A percentile compares a stretch with the other conserved stretches of the same genome.
Conservation (phyloP, 2,113 vertebrate genomes). For the Amblyornis subalaris region DNA sequence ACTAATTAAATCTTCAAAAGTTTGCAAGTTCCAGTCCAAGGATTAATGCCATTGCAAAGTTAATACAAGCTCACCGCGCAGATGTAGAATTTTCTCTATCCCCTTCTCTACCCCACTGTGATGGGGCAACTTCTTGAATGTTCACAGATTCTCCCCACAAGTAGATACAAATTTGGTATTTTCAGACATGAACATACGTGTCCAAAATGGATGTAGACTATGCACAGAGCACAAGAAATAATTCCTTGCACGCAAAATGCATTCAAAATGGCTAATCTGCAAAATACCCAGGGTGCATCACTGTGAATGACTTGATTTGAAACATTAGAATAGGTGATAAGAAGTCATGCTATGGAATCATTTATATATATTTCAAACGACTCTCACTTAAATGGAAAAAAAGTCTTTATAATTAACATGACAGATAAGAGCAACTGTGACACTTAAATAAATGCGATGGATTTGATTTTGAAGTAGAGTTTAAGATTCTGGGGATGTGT, state of each 20-base stretch:
- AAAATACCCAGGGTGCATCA: slow-evolving; percentile 10
- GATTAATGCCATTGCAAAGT: background rate
- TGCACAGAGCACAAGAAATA: background rate
- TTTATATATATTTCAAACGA: background rate
- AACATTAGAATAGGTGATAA: slow-evolving; percentile 25
- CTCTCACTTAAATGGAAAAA: background rate
- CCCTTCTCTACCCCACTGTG: background rate
- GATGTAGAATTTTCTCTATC: background rate
- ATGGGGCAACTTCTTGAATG: background rate
- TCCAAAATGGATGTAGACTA: background rate
- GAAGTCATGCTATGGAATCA: background rate
- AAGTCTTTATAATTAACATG: background rate
- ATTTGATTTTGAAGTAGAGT: slow-evolving; percentile 43
- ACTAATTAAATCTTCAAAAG: background rate
- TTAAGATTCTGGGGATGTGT: slow-evolving; percentile 6
- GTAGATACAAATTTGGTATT: background rate
- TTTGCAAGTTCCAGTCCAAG: background rate
- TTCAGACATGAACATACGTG: background rate
- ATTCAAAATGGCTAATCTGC: slow-evolving; percentile 8
- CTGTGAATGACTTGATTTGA: background rate
- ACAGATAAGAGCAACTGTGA: slow-evolving; percentile 23
- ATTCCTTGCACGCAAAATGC: background rate
- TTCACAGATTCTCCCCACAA: background rate
- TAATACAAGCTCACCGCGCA: background rate
- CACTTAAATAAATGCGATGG: background rate